These are phyloP conservation scores for Euphydryas editha DNA, from an alignment of 2,888 invertebrate genomes.

Conservation along the genomic window DNA sequence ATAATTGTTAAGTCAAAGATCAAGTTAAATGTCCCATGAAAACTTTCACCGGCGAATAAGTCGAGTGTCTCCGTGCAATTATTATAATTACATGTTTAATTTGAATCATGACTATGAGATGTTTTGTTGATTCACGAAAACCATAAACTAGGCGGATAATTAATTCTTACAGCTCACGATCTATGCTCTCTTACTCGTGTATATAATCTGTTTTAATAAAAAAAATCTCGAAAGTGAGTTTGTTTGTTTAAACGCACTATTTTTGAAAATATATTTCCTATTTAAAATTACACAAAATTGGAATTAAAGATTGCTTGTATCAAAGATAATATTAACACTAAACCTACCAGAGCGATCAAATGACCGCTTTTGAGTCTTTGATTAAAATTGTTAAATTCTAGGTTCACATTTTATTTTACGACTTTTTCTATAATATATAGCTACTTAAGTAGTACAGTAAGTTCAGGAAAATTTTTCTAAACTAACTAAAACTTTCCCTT, in stretches of 20 bases:
- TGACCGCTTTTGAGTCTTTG: too few relatives aligned
- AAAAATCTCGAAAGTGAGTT: background rate
- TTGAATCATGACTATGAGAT: slow-evolving; percentile 34
- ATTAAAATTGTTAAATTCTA: too few relatives aligned
- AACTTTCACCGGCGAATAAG: slow-evolving; percentile 17
- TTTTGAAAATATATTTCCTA: too few relatives aligned
- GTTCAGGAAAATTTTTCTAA: too few relatives aligned
- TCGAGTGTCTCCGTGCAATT: slow-evolving; percentile 28
- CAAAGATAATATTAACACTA: too few relatives aligned
- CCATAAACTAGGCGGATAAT: slow-evolving; percentile 36
- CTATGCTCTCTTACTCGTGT: slow-evolving; percentile 28
- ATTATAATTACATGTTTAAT: slow-evolving; percentile 39
- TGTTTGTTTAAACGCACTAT: background rate
- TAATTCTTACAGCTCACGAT: slow-evolving; percentile 37
- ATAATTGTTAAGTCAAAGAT: background rate
- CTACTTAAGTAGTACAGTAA: too few relatives aligned
- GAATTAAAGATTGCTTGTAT: too few relatives aligned
- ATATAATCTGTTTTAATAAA: slow-evolving; percentile 5
- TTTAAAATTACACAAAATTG: too few relatives aligned
- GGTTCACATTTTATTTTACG: too few relatives aligned
- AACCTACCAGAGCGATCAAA: too few relatives aligned
- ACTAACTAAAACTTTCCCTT: too few relatives aligned
- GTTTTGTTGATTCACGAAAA: slow-evolving; percentile 36
- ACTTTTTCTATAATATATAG: too few relatives aligned
- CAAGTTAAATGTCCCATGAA: background rate